Percentiles rank a stretch among this genome's conserved stretches.
Conservation (phyloP, 2,113 vertebrate species). For the Uropsilus gracilis region DNA sequence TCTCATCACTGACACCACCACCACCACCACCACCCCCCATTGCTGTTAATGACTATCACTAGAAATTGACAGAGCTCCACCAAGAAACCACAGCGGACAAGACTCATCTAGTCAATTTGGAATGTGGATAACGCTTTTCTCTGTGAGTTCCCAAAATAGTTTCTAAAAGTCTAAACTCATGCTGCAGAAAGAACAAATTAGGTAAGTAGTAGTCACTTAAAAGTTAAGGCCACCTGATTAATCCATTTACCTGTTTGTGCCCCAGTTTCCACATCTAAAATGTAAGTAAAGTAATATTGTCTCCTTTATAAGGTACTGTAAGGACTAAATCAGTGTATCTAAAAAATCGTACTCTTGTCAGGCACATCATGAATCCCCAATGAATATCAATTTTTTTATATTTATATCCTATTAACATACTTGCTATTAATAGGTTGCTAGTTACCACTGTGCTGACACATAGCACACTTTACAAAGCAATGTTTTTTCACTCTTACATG, state of each 20-base stretch:
- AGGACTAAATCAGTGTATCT: not conserved
- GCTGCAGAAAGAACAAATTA: not conserved
- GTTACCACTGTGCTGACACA: not conserved
- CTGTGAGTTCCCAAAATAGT: not conserved
- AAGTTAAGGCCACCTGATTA: not conserved
- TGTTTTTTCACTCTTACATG: not conserved
- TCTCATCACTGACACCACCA: not conserved
- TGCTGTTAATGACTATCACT: not conserved
- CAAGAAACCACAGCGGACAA: not conserved
- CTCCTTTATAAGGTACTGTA: not conserved
- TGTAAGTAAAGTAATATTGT: not conserved
- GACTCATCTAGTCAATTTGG: not conserved
- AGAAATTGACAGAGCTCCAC: not conserved
- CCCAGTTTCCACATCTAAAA: constrained; percentile 2
- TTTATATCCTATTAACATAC: not conserved
- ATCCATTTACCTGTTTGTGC: not conserved
- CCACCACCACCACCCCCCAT: not conserved
- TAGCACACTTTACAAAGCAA: not conserved
- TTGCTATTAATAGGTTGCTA: not conserved
- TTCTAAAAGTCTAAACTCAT: not conserved
- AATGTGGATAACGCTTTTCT: not conserved
- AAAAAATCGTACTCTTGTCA: not conserved
- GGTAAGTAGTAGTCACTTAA: not conserved
- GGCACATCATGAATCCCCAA: not conserved
- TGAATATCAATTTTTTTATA: not conserved